Percentiles rank a stretch among this genome's conserved stretches.
Conservation (phyloP, 2,888 invertebrate genomes). For the Macrosiphum euphorbiae region DNA sequence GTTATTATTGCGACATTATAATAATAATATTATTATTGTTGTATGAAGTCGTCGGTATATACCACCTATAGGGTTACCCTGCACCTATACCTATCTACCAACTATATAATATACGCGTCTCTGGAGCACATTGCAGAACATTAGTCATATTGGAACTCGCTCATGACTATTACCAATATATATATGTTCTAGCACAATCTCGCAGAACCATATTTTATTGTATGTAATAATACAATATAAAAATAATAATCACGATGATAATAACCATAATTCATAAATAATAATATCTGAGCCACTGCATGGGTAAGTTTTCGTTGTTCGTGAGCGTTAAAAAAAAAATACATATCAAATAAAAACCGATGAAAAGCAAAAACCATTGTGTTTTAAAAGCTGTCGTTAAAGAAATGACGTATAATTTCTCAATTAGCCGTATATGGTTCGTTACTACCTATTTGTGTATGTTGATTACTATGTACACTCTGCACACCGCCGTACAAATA, state of each 20-base stretch:
- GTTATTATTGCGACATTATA: not conserved
- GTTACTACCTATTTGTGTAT: not conserved
- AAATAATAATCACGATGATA: constrained; percentile 19
- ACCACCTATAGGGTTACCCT: not conserved
- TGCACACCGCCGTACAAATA: not conserved
- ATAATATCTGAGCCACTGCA: not conserved
- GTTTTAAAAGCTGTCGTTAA: not conserved
- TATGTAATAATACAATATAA: constrained; percentile 9
- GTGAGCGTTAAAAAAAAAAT: not conserved
- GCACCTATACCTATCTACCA: not conserved
- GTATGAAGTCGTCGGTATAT: not conserved
- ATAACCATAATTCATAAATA: constrained; percentile 36
- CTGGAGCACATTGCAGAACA: not conserved
- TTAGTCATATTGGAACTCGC: constrained; percentile 18
- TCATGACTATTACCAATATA: constrained; percentile 17
- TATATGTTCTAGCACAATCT: not conserved
- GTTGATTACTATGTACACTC: constrained; percentile 1
- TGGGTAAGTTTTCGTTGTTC: constrained; percentile 3
- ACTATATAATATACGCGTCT: not conserved
- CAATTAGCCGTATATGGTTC: constrained; percentile 45
- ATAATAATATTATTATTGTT: not conserved
- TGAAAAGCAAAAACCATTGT: constrained; percentile 56
- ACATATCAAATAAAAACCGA: constrained; percentile 50
- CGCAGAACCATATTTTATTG: not conserved
- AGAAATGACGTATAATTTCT: constrained; percentile 37